Base-by-base conservation (phyloP, 2,888 invertebrate genomes). In the Thalpophila matura region DNA sequence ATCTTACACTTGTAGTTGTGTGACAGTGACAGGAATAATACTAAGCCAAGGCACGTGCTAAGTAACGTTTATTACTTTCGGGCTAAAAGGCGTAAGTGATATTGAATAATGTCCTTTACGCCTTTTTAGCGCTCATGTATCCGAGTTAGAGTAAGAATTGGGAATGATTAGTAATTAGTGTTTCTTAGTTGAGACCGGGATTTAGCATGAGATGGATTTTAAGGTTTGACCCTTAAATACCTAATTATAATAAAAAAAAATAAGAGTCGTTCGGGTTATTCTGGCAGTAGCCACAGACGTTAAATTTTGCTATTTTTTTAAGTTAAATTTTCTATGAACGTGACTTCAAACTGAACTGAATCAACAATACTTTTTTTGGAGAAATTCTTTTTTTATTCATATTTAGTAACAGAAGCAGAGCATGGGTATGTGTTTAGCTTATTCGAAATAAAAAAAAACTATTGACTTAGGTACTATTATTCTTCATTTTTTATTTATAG, bases 371-470 rank as follows among this genome's bases (percentile, higher is more conserved):
- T n/a, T n/a, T n/a, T n/a, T n/a, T n/a, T n/a, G n/a, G n/a, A n/a
- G n/a, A n/a, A n/a, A n/a, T n/a, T n/a, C n/a, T n/a, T n/a, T n/a
- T n/a, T n/a, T n/a, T n/a, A n/a, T n/a, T n/a, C n/a, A n/a, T n/a
- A 22, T 3, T n/a, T n/a, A 24, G 4, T 33, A 12, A 22, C 16
- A n/a, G n/a, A 18, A 63, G 7, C 9, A n/a, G 38, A 47, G 70
- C 66, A 67, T 62, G 66, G 12, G 20, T 37, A 35, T 54, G 38
- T 20, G 0, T 54, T 9, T 31, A 58, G 16, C 10, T 12, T 47
- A 31, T 10, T n/a, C 1, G 29, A 35, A 0, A 20, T 12, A 37
- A 43, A 31, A n/a, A 18, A 35, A 67, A 7, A 5, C 3, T 12
- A 26, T 35, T n/a, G n/a, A 3, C 14, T 42, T n/a, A 27, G 16